These are phyloP conservation scores for Ctenosaura bakeri DNA, from an alignment of 2,797 vertebrate genomes.

Conservation along the genomic window DNA sequence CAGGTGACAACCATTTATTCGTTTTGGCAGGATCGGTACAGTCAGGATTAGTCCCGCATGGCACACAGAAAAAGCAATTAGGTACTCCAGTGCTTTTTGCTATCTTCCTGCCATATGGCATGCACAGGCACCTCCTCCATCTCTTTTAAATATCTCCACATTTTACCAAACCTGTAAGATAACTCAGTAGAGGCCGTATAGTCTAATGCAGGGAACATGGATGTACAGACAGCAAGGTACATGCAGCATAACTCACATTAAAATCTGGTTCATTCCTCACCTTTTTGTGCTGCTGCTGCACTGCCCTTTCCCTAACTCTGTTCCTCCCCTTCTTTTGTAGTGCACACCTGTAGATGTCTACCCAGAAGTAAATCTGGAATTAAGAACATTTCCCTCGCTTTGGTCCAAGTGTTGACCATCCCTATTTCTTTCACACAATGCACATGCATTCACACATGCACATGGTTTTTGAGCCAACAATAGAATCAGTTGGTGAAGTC, in stretches of 20 bases:
- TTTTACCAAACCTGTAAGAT: not conserved
- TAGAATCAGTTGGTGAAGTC: not conserved
- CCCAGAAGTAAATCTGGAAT: too few relatives aligned
- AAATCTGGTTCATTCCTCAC: too few relatives aligned
- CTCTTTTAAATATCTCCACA: not conserved
- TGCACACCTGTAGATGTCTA: too few relatives aligned
- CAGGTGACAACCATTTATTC: not conserved
- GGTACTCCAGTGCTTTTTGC: not conserved
- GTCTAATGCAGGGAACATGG: constrained; percentile 10
- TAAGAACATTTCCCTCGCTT: too few relatives aligned
- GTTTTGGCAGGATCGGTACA: not conserved
- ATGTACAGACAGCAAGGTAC: not conserved
- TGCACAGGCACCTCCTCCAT: not conserved
- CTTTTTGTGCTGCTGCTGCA: too few relatives aligned
- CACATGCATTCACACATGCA: not conserved
- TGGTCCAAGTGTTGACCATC: too few relatives aligned
- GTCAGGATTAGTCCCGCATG: not conserved
- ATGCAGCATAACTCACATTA: not conserved
- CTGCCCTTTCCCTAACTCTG: not conserved
- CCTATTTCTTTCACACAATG: too few relatives aligned
- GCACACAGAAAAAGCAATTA: constrained; percentile 14
- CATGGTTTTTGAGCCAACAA: not conserved
- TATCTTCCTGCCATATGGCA: not conserved
- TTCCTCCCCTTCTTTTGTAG: not conserved
- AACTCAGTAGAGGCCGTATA: not conserved